Base-by-base conservation (phyloP, 2,113 vertebrate genomes). In the Alouatta palliata region DNA sequence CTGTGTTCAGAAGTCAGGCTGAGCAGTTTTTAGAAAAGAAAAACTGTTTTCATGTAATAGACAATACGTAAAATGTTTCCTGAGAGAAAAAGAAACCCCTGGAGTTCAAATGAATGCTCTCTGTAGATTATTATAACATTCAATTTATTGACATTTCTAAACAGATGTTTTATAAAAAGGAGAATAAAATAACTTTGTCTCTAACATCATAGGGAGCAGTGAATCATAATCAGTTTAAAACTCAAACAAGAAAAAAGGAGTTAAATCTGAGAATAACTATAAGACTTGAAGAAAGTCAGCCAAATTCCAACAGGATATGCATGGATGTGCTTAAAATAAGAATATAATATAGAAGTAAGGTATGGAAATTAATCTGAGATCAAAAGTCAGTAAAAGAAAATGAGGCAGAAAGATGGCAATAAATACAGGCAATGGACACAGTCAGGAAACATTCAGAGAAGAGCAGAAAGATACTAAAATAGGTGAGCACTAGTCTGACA, bases 1-100 rank as follows among this genome's bases (percentile, higher is more conserved):
- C n/a, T 45, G 30, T 75, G 17, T 80, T 86, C 73, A 43, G 71
- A 21, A 82, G 66, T 71, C 84, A 93, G 21, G 4, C 47, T 80
- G 49, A 90, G 35, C 11, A 83, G 35, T 35, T 79, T 89, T 90
- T 40, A 91, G 40, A 64, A 86, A 27, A 83, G 27, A 91, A 87
- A 79, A 40, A 66, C 19, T 73, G 21, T 81, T 92, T 96, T 90
- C 83, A 92, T 70, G 73, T 94, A 94, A 94, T 66, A 89, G 32
- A 58, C 20, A 66, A 13, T 47, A 8, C 1, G 4, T 58, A 84
- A 93, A 96, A 87, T 95, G 27, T 40, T 97, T 92, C 32, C 71
- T 45, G 4, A 77, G n/a, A 95, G 32, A 77, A 27, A 94, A 94
- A 90, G 27, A 94, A 94, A 87, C 23, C 3, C 5, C 12, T 14